Evolutionary conservation across 1,140 invertebrate species (phyloP).

Genomic region (Aricia agestis): DNA sequence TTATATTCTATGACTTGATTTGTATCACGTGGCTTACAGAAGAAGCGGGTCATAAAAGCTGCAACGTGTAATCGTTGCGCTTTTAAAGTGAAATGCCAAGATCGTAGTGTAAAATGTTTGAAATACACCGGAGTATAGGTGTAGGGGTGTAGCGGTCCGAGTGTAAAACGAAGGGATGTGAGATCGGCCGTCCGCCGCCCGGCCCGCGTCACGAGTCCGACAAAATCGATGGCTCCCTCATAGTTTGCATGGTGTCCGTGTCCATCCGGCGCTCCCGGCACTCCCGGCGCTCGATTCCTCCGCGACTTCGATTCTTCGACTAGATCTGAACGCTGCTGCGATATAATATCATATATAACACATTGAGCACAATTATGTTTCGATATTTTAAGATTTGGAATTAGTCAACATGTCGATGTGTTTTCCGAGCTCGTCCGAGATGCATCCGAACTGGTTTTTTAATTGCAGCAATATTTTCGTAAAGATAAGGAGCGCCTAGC

Average conservation of each 20-base stretch:
- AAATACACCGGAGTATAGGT: background rate
- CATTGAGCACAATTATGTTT: background rate
- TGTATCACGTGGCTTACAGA: too few relatives aligned
- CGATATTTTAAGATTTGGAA: background rate
- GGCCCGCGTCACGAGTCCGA: slow-evolving; percentile 32
- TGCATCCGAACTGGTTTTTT: background rate
- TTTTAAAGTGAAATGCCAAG: background rate
- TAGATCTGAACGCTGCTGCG: too few relatives aligned
- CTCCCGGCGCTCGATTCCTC: background rate
- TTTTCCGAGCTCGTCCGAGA: background rate
- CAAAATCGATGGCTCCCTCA: slow-evolving; percentile 70
- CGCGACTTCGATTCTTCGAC: background rate
- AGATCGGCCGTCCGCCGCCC: slow-evolving; percentile 48
- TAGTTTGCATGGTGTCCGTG: slow-evolving; percentile 63
- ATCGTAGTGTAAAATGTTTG: background rate
- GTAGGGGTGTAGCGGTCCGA: slow-evolving; percentile 31
- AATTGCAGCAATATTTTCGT: background rate
- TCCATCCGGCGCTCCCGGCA: slow-evolving; percentile 7
- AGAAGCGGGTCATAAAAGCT: too few relatives aligned
- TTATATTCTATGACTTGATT: too few relatives aligned
- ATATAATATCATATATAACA: too few relatives aligned
- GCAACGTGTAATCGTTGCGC: too few relatives aligned
- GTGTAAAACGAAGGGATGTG: slow-evolving; percentile 60
- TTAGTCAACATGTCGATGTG: background rate
- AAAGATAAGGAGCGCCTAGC: background rate